Base-by-base conservation (phyloP, 2,113 vertebrate genomes). In the Speoplatyrhinus poulsoni region DNA sequence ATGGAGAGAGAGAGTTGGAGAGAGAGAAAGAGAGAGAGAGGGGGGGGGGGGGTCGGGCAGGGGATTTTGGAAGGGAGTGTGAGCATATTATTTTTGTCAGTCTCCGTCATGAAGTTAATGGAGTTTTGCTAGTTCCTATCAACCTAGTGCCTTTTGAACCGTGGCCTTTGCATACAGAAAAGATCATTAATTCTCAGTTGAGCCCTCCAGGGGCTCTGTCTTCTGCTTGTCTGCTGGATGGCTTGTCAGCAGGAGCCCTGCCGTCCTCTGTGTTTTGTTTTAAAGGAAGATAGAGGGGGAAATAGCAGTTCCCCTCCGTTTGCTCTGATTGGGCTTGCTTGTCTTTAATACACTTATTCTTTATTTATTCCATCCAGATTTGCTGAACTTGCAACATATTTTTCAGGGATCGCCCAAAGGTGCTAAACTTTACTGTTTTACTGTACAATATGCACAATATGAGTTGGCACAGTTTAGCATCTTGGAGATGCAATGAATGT, bases 131-230 rank as follows among this genome's bases (percentile, higher is more conserved):
- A 67, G 82, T 82, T 81, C 66, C 69, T 69, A 77, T 85, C 81
- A 70, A 81, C 72, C 62, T 56, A 12, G 48, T 62, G 82, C 66
- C 81, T 82, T 85, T 77, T 87, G 83, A 85, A 84, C 82, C 78
- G 72, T 76, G 79, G 74, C 77, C 88, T 77, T 85, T 88, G 82
- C 86, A 87, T 83, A 74, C 71, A 83, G 80, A 85, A 82, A 26
- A 82, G 79, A 86, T 89, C 79, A 89, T 92, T 88, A 88, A 87
- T 85, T 82, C 67, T 46, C 69, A 53, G 68, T 68, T 58, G 69
- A 32, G 79, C 60, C 76, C 74, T 79, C 62, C 60, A 1, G 69
- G 73, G 78, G 69, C 46, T 58, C 55, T 58, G 57, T 50, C 70
- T 78, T 64, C 15, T 72, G 66, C 52, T 57, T 4, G 10, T 49